These are phyloP conservation scores for Phylloscopus whistleri DNA, from an alignment of 2,113 vertebrate genomes.

Conservation along the genomic window DNA sequence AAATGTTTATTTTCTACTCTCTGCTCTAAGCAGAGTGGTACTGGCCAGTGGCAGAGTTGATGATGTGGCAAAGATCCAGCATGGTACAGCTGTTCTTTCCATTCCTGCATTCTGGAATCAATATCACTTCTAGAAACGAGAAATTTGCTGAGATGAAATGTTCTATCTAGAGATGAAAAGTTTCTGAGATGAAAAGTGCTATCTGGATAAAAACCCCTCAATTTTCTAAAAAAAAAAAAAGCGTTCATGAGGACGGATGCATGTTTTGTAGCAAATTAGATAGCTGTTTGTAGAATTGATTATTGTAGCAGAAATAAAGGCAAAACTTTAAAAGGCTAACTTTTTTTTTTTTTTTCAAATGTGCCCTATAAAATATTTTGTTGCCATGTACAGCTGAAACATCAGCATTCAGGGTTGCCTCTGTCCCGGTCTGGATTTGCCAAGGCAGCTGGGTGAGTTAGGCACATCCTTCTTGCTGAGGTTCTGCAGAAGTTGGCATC, in stretches of 20 bases:
- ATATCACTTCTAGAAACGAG: neutral
- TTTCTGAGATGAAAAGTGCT: slow-evolving; percentile 4
- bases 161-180: neutral
- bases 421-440: neutral
- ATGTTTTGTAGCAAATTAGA: neutral
- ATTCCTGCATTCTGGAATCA: neutral
- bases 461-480: neutral
- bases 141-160: slow-evolving; percentile 6
- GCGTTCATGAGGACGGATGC: neutral
- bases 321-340: neutral
- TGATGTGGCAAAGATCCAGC: neutral
- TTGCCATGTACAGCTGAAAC: neutral
- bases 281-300: neutral
- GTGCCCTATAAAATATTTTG: neutral
- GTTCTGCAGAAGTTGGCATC: neutral
- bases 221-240: neutral
- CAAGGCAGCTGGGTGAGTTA: neutral
- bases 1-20: neutral
- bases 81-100: neutral
- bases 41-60: neutral
- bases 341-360: neutral
- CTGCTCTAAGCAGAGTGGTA: neutral
- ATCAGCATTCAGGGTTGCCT: neutral
- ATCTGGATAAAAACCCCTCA: neutral
- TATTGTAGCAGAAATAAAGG: neutral